phyloP scores from a whole-genome alignment of 2,113 vertebrate species.

The Microcebus griseorufus region DNA sequence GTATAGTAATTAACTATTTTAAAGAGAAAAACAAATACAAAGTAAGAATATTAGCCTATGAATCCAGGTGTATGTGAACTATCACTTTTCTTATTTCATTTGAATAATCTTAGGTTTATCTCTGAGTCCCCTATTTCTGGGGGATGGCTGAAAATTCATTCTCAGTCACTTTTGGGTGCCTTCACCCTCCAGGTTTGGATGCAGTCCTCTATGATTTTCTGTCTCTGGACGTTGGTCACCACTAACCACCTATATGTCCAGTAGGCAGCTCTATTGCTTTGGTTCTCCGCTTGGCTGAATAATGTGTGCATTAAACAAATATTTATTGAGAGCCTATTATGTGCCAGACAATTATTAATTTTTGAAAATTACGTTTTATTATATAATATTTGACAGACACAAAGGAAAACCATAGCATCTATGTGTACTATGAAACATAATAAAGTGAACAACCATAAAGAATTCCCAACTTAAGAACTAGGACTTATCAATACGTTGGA shows the following conservation, averaged over 20 bases:
- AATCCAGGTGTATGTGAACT: background rate
- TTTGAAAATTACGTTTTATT: background rate
- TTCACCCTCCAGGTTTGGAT: background rate
- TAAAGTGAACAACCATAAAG: background rate
- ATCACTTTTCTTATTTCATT: background rate
- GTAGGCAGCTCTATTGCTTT: background rate
- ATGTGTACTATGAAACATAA: background rate
- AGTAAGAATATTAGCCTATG: background rate
- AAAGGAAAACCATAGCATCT: background rate
- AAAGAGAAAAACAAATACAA: background rate
- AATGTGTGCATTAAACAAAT: background rate
- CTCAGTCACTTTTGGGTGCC: background rate
- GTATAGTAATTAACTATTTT: background rate
- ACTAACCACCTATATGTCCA: background rate
- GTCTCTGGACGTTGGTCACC: background rate
- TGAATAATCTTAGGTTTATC: background rate
- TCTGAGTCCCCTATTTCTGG: background rate
- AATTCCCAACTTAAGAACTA: background rate
- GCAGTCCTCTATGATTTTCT: background rate
- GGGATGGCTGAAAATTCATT: background rate
- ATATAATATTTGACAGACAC: background rate
- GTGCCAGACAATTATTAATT: background rate
- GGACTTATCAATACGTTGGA: background rate
- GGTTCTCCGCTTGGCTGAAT: background rate
- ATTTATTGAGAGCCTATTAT: background rate